phyloP scores from a whole-genome alignment of 2,797 vertebrate genomes.

The Neomorphus geoffroyi region DNA sequence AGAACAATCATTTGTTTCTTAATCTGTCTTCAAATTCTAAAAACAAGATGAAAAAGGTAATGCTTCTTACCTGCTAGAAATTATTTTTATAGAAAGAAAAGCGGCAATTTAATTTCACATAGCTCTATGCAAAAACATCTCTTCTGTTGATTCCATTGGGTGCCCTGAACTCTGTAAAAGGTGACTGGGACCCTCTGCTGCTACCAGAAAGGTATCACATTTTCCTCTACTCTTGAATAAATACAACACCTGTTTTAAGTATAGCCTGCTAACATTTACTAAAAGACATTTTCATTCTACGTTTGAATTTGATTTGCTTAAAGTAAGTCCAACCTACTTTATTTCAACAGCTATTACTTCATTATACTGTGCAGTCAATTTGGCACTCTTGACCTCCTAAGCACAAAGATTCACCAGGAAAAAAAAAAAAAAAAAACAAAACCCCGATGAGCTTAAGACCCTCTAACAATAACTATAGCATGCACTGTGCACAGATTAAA shows the following conservation, averaged over 20 bases:
- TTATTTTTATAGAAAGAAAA: neutral
- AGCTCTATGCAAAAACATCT: neutral
- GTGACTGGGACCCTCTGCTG: constrained; percentile 65
- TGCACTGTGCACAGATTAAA: constrained; percentile 48
- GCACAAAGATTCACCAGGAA: neutral
- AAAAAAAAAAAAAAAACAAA: neutral
- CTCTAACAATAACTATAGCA: constrained; percentile 42
- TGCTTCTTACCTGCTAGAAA: neutral
- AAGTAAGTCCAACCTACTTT: constrained; percentile 57
- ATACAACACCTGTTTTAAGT: constrained; percentile 66
- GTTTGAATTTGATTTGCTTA: constrained; percentile 58
- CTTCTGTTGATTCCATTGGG: neutral
- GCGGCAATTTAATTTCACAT: neutral
- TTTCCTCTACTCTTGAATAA: constrained; percentile 71
- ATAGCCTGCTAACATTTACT: constrained; percentile 63
- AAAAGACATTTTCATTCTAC: constrained; percentile 53
- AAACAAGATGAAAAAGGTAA: neutral
- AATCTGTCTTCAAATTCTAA: neutral
- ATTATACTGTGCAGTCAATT: constrained; percentile 33
- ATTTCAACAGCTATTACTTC: constrained; percentile 66
- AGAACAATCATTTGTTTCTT: neutral
- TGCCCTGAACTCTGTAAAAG: constrained; percentile 52
- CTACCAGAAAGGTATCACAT: constrained; percentile 70
- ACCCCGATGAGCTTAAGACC: neutral
- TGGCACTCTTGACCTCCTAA: constrained; percentile 36